phyloP scores from a whole-genome alignment of 2,797 vertebrate species.

The Enteromius mattozi region DNA sequence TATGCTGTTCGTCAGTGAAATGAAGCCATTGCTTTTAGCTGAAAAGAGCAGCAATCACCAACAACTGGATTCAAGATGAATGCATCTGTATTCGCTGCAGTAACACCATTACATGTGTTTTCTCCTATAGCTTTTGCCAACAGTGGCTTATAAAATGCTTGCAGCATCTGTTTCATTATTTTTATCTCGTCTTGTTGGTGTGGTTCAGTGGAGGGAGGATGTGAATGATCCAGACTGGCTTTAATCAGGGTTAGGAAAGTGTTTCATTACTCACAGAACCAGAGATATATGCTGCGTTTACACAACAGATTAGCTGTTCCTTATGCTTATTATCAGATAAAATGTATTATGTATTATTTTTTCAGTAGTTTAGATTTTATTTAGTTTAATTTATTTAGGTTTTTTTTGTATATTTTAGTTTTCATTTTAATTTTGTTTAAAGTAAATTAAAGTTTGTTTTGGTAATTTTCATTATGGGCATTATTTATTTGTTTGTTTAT shows the following conservation, averaged over 20 bases:
- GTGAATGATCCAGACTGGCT: conserved; percentile 5
- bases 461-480: background rate
- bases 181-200: conserved; percentile 25
- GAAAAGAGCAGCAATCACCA: background rate
- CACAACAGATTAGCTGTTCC: background rate
- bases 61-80: conserved; percentile 22
- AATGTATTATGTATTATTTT: background rate
- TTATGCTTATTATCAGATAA: background rate
- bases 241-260: conserved; percentile 18
- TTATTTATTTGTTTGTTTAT: background rate
- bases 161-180: conserved; percentile 24
- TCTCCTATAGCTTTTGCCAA: conserved; percentile 13
- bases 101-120: conserved; percentile 18
- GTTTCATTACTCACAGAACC: background rate
- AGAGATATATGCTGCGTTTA: background rate
- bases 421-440: background rate
- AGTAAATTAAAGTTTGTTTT: background rate
- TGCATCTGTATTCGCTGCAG: background rate
- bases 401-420: background rate
- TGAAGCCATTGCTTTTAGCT: background rate
- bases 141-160: conserved; percentile 28
- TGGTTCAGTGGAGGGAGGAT: background rate
- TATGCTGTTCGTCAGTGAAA: background rate
- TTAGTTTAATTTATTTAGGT: no score
- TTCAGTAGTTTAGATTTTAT: background rate